Evolutionary conservation across 2,113 vertebrate genomes (phyloP).

Genomic region (Brachypodius melanocephalos): DNA sequence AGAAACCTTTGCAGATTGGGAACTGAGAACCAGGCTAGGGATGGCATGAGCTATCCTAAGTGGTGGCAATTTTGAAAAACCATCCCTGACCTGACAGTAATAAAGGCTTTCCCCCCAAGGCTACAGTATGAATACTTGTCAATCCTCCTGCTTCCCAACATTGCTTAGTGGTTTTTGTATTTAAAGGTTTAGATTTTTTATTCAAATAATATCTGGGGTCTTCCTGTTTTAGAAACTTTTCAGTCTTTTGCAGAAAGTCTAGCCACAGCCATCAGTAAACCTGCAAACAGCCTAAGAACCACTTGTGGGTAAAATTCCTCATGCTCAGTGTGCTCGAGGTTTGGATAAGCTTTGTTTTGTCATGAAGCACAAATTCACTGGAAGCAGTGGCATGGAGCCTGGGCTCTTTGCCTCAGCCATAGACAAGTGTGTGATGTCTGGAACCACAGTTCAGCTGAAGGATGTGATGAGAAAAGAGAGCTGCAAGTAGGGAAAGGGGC

Average conservation of each 20-base stretch:
- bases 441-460: not conserved
- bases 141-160: not conserved
- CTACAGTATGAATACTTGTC: not conserved
- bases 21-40: not conserved
- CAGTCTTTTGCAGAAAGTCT: not conserved
- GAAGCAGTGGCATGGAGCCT: not conserved
- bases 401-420: not conserved
- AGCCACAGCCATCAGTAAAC: not conserved
- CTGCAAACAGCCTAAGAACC: not conserved
- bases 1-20: not conserved
- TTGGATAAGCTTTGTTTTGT: not conserved
- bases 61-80: not conserved
- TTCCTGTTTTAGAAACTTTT: not conserved
- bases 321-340: rapidly evolving
- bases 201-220: not conserved
- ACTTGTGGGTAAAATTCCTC: not conserved
- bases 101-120: not conserved
- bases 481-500: not conserved
- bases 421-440: not conserved
- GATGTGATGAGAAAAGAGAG: not conserved
- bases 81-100: not conserved
- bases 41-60: not conserved
- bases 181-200: not conserved
- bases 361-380: not conserved
- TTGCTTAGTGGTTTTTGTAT: not conserved